Percentiles rank a stretch among this genome's conserved stretches.
Conservation (phyloP, 2,888 invertebrate species). For the Ichneumoninae sp. region DNA sequence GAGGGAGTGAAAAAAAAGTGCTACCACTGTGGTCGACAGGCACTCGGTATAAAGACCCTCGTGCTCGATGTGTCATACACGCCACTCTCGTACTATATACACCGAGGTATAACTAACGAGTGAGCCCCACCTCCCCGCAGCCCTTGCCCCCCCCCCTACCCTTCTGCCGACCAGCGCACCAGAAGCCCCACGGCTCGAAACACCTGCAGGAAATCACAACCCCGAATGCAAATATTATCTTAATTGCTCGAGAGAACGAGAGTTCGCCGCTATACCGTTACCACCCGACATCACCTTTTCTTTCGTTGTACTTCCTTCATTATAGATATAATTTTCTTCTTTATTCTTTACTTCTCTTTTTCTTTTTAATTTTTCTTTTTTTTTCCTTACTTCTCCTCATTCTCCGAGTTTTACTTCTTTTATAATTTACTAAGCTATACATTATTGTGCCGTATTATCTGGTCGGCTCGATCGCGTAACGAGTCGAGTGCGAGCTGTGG, state of each 20-base stretch:
- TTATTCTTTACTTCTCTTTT: constrained; percentile 40
- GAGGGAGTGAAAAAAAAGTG: constrained; percentile 21
- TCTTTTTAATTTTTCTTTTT: constrained; percentile 34
- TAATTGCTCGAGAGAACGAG: constrained; percentile 79
- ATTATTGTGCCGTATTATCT: constrained; percentile 30
- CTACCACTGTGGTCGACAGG: constrained; percentile 44
- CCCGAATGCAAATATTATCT: constrained; percentile 84
- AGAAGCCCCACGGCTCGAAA: constrained; percentile 64
- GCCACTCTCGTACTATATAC: constrained; percentile 75
- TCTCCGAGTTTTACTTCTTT: constrained; percentile 29
- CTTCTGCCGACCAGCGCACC: constrained; percentile 22
- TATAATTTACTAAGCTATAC: constrained; percentile 11
- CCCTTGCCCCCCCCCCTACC: constrained; percentile 34
- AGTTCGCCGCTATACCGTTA: constrained; percentile 40
- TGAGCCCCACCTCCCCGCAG: constrained; percentile 66
- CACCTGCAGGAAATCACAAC: constrained; percentile 85
- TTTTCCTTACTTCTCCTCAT: constrained; percentile 28
- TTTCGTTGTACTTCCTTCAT: constrained; percentile 58
- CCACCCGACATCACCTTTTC: constrained; percentile 35
- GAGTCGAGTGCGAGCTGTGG: constrained; percentile 51
- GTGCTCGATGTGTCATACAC: constrained; percentile 81
- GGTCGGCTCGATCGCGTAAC: constrained; percentile 55
- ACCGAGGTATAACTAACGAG: constrained; percentile 75
- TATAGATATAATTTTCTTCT: constrained; percentile 57
- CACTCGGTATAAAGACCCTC: constrained; percentile 69